A percentile compares a stretch with the other conserved stretches of the same genome.
These are phyloP conservation scores for Entomobrya multifasciata DNA, from an alignment of 2,888 invertebrate genomes.

Conservation along the genomic window DNA sequence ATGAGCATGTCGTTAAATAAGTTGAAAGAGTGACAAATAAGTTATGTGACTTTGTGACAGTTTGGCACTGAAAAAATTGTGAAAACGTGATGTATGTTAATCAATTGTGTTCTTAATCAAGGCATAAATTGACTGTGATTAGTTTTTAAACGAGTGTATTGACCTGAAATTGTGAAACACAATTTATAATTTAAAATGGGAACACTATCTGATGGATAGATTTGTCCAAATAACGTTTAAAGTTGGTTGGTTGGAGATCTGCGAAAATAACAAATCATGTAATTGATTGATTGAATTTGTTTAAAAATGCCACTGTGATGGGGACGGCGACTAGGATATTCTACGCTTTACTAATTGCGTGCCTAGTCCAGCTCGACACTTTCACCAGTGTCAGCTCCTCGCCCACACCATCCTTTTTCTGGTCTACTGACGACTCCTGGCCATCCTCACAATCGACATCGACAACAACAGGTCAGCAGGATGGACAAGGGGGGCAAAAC, in stretches of 20 bases:
- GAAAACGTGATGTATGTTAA: neutral
- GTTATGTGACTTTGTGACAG: neutral
- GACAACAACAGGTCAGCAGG: conserved; percentile 45
- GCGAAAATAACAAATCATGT: conserved; percentile 37
- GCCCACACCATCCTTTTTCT: conserved; percentile 67
- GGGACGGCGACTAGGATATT: conserved; percentile 72
- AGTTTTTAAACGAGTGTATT: neutral
- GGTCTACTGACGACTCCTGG: conserved; percentile 53
- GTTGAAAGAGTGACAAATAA: no score
- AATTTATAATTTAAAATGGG: conserved; percentile 24
- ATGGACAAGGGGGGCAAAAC: no score
- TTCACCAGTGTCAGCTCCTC: conserved; percentile 64
- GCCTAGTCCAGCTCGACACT: conserved; percentile 66
- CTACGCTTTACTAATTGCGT: conserved; percentile 65
- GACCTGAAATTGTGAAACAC: neutral
- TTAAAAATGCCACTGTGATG: conserved; percentile 65
- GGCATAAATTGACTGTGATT: neutral
- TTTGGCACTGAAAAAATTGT: neutral
- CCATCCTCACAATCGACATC: no score
- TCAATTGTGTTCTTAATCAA: neutral
- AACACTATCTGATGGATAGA: conserved; percentile 33
- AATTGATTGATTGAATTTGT: conserved; percentile 27
- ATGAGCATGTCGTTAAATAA: no score
- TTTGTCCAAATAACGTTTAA: neutral
- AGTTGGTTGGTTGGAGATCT: no score